These are phyloP conservation scores for Temnothorax rugatulus DNA, from an alignment of 2,888 invertebrate species.

Conservation along the genomic window DNA sequence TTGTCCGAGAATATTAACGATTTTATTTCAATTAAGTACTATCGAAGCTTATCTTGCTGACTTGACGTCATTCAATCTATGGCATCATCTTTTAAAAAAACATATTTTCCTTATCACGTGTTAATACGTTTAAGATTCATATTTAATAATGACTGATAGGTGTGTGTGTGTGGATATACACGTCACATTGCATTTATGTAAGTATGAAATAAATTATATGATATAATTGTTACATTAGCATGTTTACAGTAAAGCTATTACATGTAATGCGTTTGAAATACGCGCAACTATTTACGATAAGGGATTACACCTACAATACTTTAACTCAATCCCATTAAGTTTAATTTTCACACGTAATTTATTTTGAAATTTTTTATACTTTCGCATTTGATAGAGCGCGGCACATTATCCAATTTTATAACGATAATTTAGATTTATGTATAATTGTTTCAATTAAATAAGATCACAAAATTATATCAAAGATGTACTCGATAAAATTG, in stretches of 20 bases:
- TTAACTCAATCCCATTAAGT: background rate
- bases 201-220: background rate
- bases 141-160: background rate
- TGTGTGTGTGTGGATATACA: background rate
- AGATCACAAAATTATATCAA: background rate
- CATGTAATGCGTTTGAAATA: background rate
- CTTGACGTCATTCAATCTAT: conserved; percentile 7
- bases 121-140: conserved; percentile 1
- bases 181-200: background rate
- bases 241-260: background rate
- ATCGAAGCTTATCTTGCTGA: background rate
- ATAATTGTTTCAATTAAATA: background rate
- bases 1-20: background rate
- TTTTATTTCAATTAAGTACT: background rate
- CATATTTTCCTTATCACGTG: background rate
- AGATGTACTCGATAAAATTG: background rate
- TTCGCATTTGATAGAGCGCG: background rate
- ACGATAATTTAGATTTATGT: background rate
- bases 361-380: conserved; percentile 15
- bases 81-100: background rate
- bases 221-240: conserved; percentile 14
- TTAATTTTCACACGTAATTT: background rate
- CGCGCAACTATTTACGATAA: conserved; percentile 21
- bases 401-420: background rate
- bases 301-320: background rate